Evolutionary conservation across 1,140 invertebrate genomes (phyloP), one percentile per base, ranked within the genome.

Genomic region (Drosophila truncata): DNA sequence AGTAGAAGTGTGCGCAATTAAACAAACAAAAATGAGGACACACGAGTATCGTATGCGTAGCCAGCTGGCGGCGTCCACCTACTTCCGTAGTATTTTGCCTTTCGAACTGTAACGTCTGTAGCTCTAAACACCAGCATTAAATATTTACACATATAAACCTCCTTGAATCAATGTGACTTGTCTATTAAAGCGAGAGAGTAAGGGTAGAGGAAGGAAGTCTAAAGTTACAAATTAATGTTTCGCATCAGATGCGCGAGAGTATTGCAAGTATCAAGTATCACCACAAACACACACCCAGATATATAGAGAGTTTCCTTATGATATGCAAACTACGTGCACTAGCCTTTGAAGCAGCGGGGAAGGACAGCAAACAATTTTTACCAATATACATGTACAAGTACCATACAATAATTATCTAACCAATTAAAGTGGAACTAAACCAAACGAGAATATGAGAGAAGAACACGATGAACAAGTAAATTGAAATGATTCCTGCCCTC

Each of bases 401-500:
- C 60, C 76, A 80, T 84, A 74, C 71, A 61, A 75, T 78, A 77
- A 63, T 47, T 60, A 80, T 76, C 72, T 23, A 86, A 90, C 74
- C 78, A 67, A 59, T 64, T 77, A 74, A 81, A 42, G 65, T 60
- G 63, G 66, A 65, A 81, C 52, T 65, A 76, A 77, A 81, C 59
- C 75, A 78, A 78, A 81, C 66, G 57, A 76, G 62, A 54, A 63
- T 23, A 80, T 46, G 67, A 74, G 58, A 82, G 50, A 71, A 74
- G 52, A 79, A 59, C 37, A 62, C 57, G 54, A 79, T 73, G 78
- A 88, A 77, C 85, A 90, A 90, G 85, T 90, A 84, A 84, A 84
- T 90, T 88, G 88, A 91, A 91, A 87, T 91, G 88, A 91, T 91
- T 91, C 88, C 88, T 91, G 88, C 88, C 87, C 88, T 91, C 88